Evolutionary conservation across 2,888 invertebrate species (phyloP).

Genomic region (Nymphalis polychloros): DNA sequence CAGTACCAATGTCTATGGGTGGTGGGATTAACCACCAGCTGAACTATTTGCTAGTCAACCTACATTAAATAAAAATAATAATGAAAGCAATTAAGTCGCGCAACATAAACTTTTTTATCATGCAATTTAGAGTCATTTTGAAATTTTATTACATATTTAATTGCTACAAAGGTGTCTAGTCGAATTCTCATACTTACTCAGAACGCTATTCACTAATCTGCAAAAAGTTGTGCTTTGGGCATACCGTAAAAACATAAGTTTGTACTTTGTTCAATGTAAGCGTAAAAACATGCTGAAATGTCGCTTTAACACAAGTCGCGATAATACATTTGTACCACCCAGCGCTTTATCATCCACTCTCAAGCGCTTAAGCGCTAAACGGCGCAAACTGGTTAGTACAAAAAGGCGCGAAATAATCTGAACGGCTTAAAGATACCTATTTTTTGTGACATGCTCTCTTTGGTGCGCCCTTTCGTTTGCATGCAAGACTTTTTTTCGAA

Average conservation of each 20-base stretch:
- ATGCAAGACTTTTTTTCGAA: slow-evolving; percentile 79
- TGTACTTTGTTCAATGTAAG: background rate
- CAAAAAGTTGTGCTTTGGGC: too few species aligned
- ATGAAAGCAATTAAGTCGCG: too few species aligned
- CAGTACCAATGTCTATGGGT: too few species aligned
- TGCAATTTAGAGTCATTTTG: too few species aligned
- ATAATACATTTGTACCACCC: background rate
- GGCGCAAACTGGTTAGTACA: background rate
- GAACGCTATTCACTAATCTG: too few species aligned
- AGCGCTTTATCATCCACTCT: background rate
- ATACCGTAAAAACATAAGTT: background rate
- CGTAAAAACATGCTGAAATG: background rate
- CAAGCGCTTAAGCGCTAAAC: background rate
- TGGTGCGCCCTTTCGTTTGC: slow-evolving; percentile 65
- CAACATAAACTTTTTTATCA: too few species aligned
- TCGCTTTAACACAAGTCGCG: background rate
- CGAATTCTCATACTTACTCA: too few species aligned
- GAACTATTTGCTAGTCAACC: too few species aligned
- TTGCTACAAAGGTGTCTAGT: too few species aligned
- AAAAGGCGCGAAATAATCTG: background rate
- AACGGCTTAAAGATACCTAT: slow-evolving; percentile 54
- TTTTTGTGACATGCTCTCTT: slow-evolving; percentile 71
- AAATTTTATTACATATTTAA: too few species aligned
- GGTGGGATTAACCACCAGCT: too few species aligned
- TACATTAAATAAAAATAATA: too few species aligned